Evolutionary conservation across 1,140 invertebrate species (phyloP), one percentile per base, ranked within the genome.

Genomic region (Acromyrmex heyeri): DNA sequence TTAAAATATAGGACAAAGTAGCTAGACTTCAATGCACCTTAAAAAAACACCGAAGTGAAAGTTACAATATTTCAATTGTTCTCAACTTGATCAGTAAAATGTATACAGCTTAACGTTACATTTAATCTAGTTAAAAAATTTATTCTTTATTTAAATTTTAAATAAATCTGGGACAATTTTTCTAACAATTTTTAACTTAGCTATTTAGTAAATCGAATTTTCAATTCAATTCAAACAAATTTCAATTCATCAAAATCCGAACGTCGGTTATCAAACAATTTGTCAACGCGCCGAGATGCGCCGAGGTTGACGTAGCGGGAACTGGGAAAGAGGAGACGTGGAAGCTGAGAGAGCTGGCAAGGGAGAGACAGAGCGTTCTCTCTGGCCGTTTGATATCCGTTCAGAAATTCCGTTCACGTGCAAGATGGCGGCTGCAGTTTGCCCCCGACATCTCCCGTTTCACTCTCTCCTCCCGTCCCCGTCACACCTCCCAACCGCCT

Each of bases 391-490:
- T 72, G 50, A 62, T 88, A 87, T 93, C 82, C 73, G 83, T 87
- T 94, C 89, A 92, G 91, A 91, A 91, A 95, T 95, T 94, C 94
- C 85, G 90, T 92, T 91, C 94, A 95, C 94, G 94, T 94, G 94
- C 94, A 95, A 95, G 94, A 95, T 95, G 94, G 94, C 94, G 93
- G 94, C 94, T 91, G 93, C 93, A 94, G 94, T 94, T 95, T 94
- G 93, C 91, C 91, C 93, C 91, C 91, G 91, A 92, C 91, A 91
- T 93, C 67, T 87, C 85, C 59, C 75, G 76, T 50, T 82, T 89
- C 77, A 86, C 87, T 79, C 82, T 78, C 86, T 85, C 83, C 30
- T 34, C 65, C 62, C 30, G 61, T 67, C 65, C 57, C 72, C 65
- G 65, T 65, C 70, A 30, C 76, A 82, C 18, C 50, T 18, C 44